Evolutionary conservation across 1,140 invertebrate genomes (phyloP).

Genomic region (Drosophila trapezifrons): DNA sequence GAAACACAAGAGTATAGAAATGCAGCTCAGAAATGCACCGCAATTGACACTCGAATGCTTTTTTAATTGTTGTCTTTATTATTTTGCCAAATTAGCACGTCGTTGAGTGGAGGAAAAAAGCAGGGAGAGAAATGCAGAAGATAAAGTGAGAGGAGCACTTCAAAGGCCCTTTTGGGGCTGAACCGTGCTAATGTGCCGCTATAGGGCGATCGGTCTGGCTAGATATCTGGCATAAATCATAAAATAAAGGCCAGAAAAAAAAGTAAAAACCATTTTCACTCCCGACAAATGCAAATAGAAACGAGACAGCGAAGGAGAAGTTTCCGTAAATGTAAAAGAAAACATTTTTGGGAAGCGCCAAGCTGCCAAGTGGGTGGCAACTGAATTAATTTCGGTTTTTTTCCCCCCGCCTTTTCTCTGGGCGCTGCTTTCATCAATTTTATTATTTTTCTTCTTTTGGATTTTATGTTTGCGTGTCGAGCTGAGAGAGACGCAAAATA

Average conservation of each 20-base stretch:
- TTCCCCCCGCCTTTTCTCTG: constrained; percentile 3
- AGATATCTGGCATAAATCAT: constrained; percentile 70
- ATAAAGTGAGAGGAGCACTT: constrained; percentile 45
- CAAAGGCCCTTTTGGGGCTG: constrained; percentile 50
- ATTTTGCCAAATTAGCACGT: constrained; percentile 80
- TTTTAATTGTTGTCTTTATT: constrained; percentile 72
- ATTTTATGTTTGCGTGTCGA: constrained; percentile 80
- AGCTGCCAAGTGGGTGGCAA: constrained; percentile 74
- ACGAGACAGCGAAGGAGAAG: constrained; percentile 24
- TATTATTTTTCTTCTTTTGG: constrained; percentile 47
- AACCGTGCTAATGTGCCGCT: constrained; percentile 63
- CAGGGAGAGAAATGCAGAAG: not conserved
- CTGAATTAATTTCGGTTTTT: constrained; percentile 73
- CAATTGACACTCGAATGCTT: constrained; percentile 73
- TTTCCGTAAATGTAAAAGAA: constrained; percentile 64
- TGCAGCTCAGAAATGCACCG: constrained; percentile 30
- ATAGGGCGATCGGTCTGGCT: constrained; percentile 54
- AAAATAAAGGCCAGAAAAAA: constrained; percentile 43
- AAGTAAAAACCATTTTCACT: constrained; percentile 53
- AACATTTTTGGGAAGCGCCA: constrained; percentile 68
- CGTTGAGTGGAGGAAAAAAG: constrained; percentile 43
- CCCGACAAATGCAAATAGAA: constrained; percentile 51
- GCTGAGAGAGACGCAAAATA: constrained; percentile 73
- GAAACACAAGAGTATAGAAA: constrained; percentile 10
- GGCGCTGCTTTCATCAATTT: constrained; percentile 60